Evolutionary conservation across 2,888 invertebrate genomes (phyloP).

Genomic region (Xanthia icteritia): DNA sequence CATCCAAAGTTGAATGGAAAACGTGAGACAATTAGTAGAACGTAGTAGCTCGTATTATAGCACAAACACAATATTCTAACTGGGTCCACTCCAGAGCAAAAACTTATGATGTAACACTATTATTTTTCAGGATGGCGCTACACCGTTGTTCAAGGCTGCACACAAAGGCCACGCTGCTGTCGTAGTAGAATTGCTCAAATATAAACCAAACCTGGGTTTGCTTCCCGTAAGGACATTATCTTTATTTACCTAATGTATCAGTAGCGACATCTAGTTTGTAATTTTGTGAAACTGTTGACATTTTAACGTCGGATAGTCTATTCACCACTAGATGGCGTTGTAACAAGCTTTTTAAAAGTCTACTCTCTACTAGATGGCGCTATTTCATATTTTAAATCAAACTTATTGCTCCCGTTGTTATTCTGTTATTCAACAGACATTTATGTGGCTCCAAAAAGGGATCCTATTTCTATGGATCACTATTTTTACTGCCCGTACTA

Average conservation of each 20-base stretch:
- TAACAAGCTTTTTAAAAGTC: neutral
- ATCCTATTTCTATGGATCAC: neutral
- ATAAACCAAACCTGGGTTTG: conserved; percentile 95
- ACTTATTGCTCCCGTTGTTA: neutral
- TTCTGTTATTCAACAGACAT: neutral
- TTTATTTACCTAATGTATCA: rapidly evolving
- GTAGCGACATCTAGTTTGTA: conserved; percentile 19
- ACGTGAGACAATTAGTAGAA: neutral
- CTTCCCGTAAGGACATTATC: conserved; percentile 92
- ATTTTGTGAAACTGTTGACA: rapidly evolving
- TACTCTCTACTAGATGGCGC: conserved; percentile 24
- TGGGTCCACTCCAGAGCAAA: neutral
- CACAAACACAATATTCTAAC: neutral
- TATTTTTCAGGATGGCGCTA: conserved; percentile 95
- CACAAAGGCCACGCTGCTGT: conserved; percentile 98
- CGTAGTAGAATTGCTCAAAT: conserved; percentile 95
- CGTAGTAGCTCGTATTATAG: neutral
- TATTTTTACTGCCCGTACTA: too few relatives aligned
- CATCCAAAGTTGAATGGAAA: neutral
- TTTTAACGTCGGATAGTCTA: neutral
- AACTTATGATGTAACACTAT: neutral
- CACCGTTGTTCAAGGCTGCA: conserved; percentile 97
- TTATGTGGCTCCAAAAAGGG: neutral
- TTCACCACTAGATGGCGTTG: conserved; percentile 26
- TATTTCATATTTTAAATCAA: neutral